Conservation (phyloP, 2,797 vertebrate genomes). For the Oreochromis grahami region DNA sequence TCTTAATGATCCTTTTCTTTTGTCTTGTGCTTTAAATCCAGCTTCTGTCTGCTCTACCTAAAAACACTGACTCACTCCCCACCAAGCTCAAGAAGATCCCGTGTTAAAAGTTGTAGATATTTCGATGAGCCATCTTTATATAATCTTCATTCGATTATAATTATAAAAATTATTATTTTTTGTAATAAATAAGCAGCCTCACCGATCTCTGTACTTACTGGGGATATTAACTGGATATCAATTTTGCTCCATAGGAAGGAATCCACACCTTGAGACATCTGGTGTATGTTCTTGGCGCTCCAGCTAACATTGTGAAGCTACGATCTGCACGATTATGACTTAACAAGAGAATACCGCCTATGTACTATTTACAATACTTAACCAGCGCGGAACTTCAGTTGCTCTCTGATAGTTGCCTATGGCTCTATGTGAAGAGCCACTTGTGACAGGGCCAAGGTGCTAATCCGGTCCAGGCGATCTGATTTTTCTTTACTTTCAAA, state of each 20-base stretch:
- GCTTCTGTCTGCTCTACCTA: background rate
- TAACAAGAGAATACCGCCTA: background rate
- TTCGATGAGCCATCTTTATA: background rate
- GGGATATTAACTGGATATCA: background rate
- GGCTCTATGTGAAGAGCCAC: background rate
- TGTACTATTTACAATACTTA: background rate
- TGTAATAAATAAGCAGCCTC: background rate
- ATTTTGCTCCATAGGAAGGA: background rate
- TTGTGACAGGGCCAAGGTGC: background rate
- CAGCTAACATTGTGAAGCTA: background rate
- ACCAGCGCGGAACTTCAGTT: background rate
- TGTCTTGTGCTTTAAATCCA: background rate
- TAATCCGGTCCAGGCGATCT: background rate
- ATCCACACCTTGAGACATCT: background rate
- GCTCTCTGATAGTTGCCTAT: background rate
- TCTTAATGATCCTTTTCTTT: rapidly evolving
- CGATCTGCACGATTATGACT: background rate
- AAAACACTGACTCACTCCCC: background rate
- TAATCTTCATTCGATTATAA: background rate
- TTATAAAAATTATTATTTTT: no score
- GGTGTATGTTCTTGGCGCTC: background rate
- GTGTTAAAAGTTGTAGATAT: background rate
- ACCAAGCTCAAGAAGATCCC: background rate
- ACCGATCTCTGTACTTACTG: background rate
- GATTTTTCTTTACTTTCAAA: background rate